Evolutionary conservation across 2,888 invertebrate species (phyloP), one percentile per base, ranked within the genome.

Genomic region (Rhyacophila evoluta): DNA sequence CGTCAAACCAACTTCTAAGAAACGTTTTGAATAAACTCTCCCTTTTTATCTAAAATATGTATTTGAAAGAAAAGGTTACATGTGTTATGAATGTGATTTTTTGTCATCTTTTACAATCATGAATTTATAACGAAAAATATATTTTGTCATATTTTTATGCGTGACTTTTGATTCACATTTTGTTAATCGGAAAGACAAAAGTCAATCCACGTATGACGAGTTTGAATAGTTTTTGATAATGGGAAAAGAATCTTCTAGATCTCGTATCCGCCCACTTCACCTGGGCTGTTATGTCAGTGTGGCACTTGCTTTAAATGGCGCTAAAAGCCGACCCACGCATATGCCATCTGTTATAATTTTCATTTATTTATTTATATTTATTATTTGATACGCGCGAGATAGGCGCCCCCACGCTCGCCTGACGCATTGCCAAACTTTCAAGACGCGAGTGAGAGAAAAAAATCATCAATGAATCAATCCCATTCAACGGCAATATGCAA

Each of bases 311-410:
- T 12, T 55, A 55, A 55, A 55, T 55, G 55, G 55, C 55, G 55
- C 55, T 55, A 55, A 55, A 55, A 55, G 55, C 55, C 55, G 25
- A 6, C 55, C 55, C 55, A 55, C 55, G 15, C 55, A 19, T 19
- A 55, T 55, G 55, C 55, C 55, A 55, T 55, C 55, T 55, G 55
- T 55, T 55, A 55, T 55, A 55, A 55, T 55, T 55, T 55, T 55
- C 55, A 55, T 55, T 55, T 55, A 55, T 55, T 55, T 55, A 55
- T 41, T 41, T 41, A 15, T 41, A 41, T 55, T 55, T 55, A 55
- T 55, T 55, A 55, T 55, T 25, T 19, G 55, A 55, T 55, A 55
- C 55, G 19, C 55, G 55, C 55, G 55, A 55, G 55, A 55, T 55
- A 55, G 55, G 55, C 55, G 55, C 55, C 55, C 55, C 55, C 55